Base-by-base conservation (phyloP, 2,888 invertebrate genomes). In the Prosopocoilus inquinatus region DNA sequence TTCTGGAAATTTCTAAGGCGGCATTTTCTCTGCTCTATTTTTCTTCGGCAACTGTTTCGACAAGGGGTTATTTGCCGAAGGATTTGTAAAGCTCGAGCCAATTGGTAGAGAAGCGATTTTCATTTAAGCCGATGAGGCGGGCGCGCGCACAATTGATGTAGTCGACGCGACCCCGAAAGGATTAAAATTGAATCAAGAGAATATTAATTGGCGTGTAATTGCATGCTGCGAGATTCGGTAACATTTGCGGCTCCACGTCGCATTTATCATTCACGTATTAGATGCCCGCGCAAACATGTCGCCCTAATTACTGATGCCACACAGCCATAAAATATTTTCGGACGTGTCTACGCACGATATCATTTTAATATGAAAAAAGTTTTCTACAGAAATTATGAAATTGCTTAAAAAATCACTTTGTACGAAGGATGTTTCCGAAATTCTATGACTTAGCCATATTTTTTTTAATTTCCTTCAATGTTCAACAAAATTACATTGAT, bases 141-240 rank as follows among this genome's bases (percentile, higher is more conserved):
- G 47, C 47, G n/a, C 47, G 43, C 52, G 45, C 50, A 61, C 66
- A 66, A 66, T 68, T 66, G 66, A 69, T 68, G 62, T 62, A 67
- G 67, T 66, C 62, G 62, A 28, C 56, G 54, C 62, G 51, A 59
- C 65, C 65, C 64, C 64, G 66, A 62, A 70, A 69, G 68, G 67
- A 71, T 72, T 69, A 72, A 72, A 72, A 68, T 68, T 62, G 64
- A 69, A 71, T 72, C 68, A 68, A 64, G 67, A 67, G 67, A 69
- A 67, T 68, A 71, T 70, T 70, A 71, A 70, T 71, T 68, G 67
- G 65, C 69, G 61, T 65, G 67, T 69, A 70, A 70, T 71, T 67
- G 67, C 63, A 62, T 60, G 49, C 53, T 47, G 55, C 39, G 50
- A 48, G 54, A 53, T 62, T 38, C 61, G 66, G 69, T 64, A 66